Evolutionary conservation across 1,140 invertebrate species (phyloP).

Genomic region (Gonatopus flavifemur): DNA sequence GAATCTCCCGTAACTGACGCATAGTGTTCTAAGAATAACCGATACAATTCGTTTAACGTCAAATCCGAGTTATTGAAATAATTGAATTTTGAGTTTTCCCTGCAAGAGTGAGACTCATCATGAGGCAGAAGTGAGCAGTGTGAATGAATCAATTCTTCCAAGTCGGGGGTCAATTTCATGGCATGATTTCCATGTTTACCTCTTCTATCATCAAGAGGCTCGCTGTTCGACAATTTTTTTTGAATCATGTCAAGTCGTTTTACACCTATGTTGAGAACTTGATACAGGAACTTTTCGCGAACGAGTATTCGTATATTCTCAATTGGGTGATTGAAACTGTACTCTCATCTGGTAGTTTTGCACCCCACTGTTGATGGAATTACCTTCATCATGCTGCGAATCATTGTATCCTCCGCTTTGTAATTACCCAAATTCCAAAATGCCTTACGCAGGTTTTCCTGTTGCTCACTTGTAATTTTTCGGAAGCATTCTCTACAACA

Average conservation of each 20-base stretch:
- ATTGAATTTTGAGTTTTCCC: no score
- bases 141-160: not conserved
- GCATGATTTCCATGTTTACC: not conserved
- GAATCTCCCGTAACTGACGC: not conserved
- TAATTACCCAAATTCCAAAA: not conserved
- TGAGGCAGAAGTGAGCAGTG: not conserved
- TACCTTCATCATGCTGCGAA: not conserved
- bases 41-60: not conserved
- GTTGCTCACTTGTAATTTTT: no score
- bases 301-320: not conserved
- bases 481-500: not conserved
- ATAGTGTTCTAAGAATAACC: not conserved
- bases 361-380: no score
- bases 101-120: not conserved
- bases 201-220: not conserved
- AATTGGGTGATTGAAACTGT: not conserved
- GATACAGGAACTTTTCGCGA: not conserved
- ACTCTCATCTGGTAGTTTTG: not conserved
- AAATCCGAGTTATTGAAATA: no score
- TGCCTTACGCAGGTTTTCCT: no score
- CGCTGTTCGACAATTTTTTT: not conserved
- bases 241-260: not conserved
- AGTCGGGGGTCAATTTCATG: not conserved
- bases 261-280: not conserved
- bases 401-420: not conserved